Evolutionary conservation across 2,888 invertebrate species (phyloP), one percentile per base, ranked within the genome.

Genomic region (Ptilodon capucinus): DNA sequence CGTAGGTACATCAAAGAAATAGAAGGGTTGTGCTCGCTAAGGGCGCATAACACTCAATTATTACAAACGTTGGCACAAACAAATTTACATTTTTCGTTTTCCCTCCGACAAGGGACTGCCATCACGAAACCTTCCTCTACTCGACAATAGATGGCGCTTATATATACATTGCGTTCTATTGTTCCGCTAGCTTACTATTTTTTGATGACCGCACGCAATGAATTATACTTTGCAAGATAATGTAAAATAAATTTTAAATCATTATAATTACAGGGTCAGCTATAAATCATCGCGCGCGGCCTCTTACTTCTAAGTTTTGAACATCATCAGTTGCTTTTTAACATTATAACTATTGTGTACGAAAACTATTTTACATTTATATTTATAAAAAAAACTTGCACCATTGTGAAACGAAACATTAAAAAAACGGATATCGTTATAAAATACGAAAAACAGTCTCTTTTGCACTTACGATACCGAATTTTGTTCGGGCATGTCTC

Each of bases 1-100:
- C n/a, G n/a, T 77, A 82, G 80, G 81, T 84, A 88, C 86, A 90
- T 90, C 89, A 91, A 90, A 88, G 86, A 82, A 87, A 88, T 79
- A 78, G 80, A 87, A 86, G 85, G 90, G 89, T 86, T 85, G 79
- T 76, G 75, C 73, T 77, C 71, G 82, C 76, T 74, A 77, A 85
- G 87, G 85, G 87, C 79, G 84, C 76, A 74, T 71, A 81, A 81
- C 82, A 84, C 86, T 86, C 84, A 79, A 86, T 86, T 86, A 87
- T 84, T 81, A 87, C 82, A 84, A 86, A 88, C 80, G 83, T 89
- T 88, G 88, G 89, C 90, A 88, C 89, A 84, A 83, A 84, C 76
- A 84, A n/a, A 84, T 89, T 88, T 85, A 86, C 78, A 85, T 83
- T 83, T 73, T 74, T n/a, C n/a, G 77, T 73, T 74, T 68, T 60